These are phyloP conservation scores for Asbolus verrucosus DNA, from an alignment of 1,140 invertebrate genomes.

Conservation along the genomic window DNA sequence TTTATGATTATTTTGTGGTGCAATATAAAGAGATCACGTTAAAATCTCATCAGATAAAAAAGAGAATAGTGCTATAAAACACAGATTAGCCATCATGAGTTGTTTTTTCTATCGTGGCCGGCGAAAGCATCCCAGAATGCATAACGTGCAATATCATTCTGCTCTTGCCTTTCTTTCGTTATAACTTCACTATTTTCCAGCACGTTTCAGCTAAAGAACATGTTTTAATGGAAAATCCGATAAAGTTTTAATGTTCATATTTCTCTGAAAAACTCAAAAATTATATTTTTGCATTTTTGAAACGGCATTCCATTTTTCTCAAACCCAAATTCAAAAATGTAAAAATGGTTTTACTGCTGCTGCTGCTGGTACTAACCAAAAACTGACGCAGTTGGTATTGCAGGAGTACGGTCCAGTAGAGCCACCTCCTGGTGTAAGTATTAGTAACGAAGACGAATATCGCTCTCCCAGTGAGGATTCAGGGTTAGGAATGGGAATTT, in stretches of 20 bases:
- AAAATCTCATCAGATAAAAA: constrained; percentile 15
- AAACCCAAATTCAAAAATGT: not conserved
- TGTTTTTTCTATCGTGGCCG: no score
- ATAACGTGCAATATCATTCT: no score
- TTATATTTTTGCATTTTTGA: no score
- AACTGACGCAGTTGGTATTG: constrained; percentile 51
- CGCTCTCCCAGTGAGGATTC: constrained; percentile 87
- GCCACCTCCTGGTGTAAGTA: constrained; percentile 58
- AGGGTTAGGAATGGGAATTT: constrained; percentile 81
- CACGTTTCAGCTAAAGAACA: no score
- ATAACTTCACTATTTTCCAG: no score
- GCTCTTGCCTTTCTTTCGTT: no score
- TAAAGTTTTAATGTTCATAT: no score
- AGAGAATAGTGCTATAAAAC: not conserved
- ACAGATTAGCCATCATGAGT: not conserved
- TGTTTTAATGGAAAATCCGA: no score
- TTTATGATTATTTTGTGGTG: not conserved
- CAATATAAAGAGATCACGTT: constrained; percentile 1
- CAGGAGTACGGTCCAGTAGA: constrained; percentile 63
- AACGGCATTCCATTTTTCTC: not conserved
- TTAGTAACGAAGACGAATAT: constrained; percentile 71
- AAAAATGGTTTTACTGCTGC: constrained; percentile 20
- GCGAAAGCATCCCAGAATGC: no score
- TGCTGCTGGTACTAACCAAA: constrained; percentile 15
- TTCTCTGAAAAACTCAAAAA: no score